Conservation (phyloP, 2,888 invertebrate species). For the Iselma pallidipennis region DNA sequence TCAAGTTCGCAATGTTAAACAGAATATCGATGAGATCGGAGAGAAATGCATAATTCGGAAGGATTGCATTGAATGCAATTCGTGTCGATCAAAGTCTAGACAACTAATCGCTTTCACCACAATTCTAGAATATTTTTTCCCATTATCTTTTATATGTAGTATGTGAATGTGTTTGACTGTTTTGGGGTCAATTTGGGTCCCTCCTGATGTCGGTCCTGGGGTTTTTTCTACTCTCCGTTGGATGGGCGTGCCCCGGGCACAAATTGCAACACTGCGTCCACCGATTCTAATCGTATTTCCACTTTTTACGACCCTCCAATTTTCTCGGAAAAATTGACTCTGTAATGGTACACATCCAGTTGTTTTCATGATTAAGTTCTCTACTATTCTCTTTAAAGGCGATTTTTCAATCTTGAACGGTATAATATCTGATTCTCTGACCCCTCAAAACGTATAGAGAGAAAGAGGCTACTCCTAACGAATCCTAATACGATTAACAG, state of each 20-base stretch:
- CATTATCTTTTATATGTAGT: too few relatives aligned
- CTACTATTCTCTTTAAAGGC: constrained; percentile 7
- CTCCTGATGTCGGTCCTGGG: constrained; percentile 31
- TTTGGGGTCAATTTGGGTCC: constrained; percentile 5
- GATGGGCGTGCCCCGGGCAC: constrained; percentile 47
- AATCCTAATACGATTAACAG: constrained; percentile 14
- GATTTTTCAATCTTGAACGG: too few relatives aligned
- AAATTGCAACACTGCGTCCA: constrained; percentile 54
- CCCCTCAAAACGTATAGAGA: too few relatives aligned
- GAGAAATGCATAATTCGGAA: not conserved
- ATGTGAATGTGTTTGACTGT: too few relatives aligned
- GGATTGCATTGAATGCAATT: not conserved
- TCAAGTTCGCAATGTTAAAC: not conserved
- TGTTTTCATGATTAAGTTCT: not conserved
- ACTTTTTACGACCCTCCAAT: constrained; percentile 56
- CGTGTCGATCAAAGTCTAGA: not conserved
- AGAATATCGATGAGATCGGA: constrained; percentile 9
- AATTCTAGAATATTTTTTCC: not conserved
- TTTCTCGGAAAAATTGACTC: constrained; percentile 51
- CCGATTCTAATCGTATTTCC: constrained; percentile 45
- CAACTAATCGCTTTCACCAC: not conserved
- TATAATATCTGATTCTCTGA: too few relatives aligned
- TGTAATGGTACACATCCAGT: constrained; percentile 31
- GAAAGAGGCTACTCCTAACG: constrained; percentile 9
- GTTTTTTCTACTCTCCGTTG: constrained; percentile 33